Evolutionary conservation across 2,888 invertebrate genomes (phyloP).

Genomic region (Parnassius glacialis): DNA sequence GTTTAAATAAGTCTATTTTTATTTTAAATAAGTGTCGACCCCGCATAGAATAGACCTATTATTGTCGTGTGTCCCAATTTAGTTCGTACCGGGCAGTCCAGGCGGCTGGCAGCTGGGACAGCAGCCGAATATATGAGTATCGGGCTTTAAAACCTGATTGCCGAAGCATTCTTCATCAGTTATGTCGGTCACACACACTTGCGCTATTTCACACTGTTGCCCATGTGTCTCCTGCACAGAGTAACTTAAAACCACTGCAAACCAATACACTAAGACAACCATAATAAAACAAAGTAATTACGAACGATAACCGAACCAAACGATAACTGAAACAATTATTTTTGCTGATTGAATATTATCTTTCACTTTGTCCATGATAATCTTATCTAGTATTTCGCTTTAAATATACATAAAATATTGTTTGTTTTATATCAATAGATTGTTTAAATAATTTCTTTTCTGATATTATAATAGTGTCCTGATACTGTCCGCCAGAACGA

Average conservation of each 20-base stretch:
- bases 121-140: constrained; percentile 55
- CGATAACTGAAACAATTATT: constrained; percentile 3
- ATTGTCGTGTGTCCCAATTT: constrained; percentile 23
- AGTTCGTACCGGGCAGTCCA: constrained; percentile 33
- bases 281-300: constrained; percentile 21
- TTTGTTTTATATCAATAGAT: constrained; percentile 22
- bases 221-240: constrained; percentile 33
- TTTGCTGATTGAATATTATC: constrained; percentile 20
- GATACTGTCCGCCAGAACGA: too few relatives aligned
- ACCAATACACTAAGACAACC: constrained; percentile 18
- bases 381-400: constrained; percentile 21
- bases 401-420: constrained; percentile 8
- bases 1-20: constrained; percentile 22
- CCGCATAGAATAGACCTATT: constrained; percentile 23
- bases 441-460: neutral
- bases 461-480: too few relatives aligned
- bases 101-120: constrained; percentile 65
- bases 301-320: constrained; percentile 15
- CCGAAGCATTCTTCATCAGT: constrained; percentile 46
- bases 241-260: constrained; percentile 29
- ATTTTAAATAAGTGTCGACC: constrained; percentile 21
- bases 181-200: constrained; percentile 63
- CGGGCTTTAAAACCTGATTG: constrained; percentile 46
- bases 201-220: constrained; percentile 53
- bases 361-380: constrained; percentile 14